phyloP scores from a whole-genome alignment of 2,113 vertebrate genomes.

The Polypterus bichir region DNA sequence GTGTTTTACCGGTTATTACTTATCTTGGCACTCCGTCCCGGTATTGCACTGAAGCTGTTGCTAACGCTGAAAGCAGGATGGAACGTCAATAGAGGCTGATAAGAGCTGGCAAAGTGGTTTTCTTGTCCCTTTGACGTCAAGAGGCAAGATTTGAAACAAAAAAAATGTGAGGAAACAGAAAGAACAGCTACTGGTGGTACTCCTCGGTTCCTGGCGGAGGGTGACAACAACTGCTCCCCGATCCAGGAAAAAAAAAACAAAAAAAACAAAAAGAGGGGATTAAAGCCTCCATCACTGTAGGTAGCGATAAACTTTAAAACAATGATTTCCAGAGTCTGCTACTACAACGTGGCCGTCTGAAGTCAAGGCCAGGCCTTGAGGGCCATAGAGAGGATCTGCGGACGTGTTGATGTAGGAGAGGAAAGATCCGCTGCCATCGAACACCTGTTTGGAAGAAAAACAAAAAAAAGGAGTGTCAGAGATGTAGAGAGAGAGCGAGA shows the following conservation, averaged over 20 bases:
- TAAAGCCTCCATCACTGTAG: conserved; percentile 57
- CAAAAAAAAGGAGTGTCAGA: conserved; percentile 18
- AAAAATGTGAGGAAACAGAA: conserved; percentile 2
- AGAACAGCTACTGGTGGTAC: conserved; percentile 1
- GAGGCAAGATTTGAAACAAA: background rate
- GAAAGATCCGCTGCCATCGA: conserved; percentile 92
- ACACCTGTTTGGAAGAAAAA: conserved; percentile 58
- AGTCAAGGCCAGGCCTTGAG: conserved; percentile 88
- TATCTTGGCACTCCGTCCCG: conserved; percentile 10
- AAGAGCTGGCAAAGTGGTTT: background rate
- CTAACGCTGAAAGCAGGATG: background rate
- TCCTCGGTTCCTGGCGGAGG: conserved; percentile 4
- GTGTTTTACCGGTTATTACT: conserved; percentile 5
- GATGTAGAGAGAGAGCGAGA: conserved; percentile 8
- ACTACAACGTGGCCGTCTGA: conserved; percentile 91
- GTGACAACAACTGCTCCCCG: background rate
- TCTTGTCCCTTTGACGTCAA: background rate
- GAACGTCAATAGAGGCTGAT: conserved; percentile 2
- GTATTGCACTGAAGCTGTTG: background rate
- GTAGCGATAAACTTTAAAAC: conserved; percentile 95
- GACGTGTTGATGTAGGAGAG: conserved; percentile 96
- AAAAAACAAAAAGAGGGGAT: background rate
- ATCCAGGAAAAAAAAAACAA: background rate
- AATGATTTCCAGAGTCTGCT: conserved; percentile 96
- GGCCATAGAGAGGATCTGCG: conserved; percentile 89